Conservation (phyloP, 2,888 invertebrate genomes). For the Synanthedon vespiformis region DNA sequence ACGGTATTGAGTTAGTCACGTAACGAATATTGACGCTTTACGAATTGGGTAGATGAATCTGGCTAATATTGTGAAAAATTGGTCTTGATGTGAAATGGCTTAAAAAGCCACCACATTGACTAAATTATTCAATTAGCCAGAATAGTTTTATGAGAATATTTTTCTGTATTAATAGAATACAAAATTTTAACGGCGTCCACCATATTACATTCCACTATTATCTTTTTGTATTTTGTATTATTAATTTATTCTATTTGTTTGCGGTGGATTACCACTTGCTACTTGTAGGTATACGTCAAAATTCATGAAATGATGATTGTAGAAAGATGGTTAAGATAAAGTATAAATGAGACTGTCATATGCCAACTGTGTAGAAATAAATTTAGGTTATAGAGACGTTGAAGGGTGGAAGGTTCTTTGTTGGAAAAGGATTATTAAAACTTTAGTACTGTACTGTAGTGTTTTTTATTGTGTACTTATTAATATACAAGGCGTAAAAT, state of each 20-base stretch:
- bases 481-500: no score
- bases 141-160: neutral
- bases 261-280: neutral
- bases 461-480: no score
- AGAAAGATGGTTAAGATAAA: neutral
- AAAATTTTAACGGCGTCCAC: neutral
- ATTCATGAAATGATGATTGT: neutral
- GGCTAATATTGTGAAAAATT: no score
- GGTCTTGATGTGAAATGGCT: no score
- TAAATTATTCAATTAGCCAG: no score
- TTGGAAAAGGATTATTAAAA: no score
- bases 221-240: neutral
- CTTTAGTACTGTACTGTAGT: no score
- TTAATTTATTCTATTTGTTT: neutral
- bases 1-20: no score
- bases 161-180: neutral
- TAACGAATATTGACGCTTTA: no score
- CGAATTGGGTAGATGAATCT: no score
- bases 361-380: neutral
- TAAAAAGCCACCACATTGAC: no score
- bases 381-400: neutral
- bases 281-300: neutral
- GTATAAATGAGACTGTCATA: neutral
- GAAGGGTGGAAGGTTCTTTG: no score
- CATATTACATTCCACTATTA: neutral